phyloP scores from a whole-genome alignment of 2,113 vertebrate genomes.

The Hippopotamus amphibius region DNA sequence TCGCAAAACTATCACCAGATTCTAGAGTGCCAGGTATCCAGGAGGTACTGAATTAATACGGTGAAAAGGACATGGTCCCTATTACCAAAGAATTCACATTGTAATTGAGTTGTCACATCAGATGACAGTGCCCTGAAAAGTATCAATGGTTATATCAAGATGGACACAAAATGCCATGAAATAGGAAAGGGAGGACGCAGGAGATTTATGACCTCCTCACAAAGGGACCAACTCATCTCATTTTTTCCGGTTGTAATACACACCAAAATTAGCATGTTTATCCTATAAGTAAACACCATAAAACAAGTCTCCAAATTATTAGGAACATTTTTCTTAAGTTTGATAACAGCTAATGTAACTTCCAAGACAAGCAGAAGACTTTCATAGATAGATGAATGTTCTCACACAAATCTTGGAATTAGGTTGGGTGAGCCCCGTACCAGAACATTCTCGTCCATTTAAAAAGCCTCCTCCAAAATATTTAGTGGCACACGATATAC shows the following conservation, averaged over 20 bases:
- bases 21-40: neutral
- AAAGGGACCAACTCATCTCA: neutral
- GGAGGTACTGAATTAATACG: neutral
- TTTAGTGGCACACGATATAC: neutral
- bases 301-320: neutral
- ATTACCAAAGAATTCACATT: neutral
- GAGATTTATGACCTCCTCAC: neutral
- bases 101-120: neutral
- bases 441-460: neutral
- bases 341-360: neutral
- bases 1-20: neutral
- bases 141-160: neutral
- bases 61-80: neutral
- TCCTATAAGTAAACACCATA: neutral
- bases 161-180: neutral
- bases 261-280: neutral
- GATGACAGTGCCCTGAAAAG: neutral
- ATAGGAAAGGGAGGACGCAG: neutral
- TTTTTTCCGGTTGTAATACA: neutral
- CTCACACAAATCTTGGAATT: neutral
- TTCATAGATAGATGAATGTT: neutral
- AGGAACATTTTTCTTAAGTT: neutral
- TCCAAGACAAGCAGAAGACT: neutral
- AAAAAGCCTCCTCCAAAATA: neutral
- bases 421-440: neutral